A percentile compares a stretch with the other conserved stretches of the same genome.
These are phyloP conservation scores for Ruditapes philippinarum DNA, from an alignment of 1,140 invertebrate species.

Conservation along the genomic window DNA sequence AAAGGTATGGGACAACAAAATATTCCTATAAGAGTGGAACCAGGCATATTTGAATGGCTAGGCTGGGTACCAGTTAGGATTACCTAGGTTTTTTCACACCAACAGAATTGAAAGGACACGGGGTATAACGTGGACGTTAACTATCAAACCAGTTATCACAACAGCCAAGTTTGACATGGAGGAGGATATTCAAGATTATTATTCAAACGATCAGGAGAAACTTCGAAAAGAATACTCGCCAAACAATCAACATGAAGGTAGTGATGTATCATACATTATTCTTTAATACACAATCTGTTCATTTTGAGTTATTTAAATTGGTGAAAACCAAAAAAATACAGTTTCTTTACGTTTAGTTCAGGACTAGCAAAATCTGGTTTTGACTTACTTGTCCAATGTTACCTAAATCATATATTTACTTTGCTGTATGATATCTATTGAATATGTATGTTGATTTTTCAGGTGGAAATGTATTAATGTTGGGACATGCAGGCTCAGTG, in stretches of 20 bases:
- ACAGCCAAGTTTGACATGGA: conserved; percentile 38
- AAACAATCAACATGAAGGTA: conserved; percentile 57
- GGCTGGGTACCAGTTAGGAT: conserved; percentile 93
- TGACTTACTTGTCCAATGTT: too few relatives aligned
- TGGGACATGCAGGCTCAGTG: conserved; percentile 94
- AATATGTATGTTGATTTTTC: conserved; percentile 49
- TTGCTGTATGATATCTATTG: too few relatives aligned
- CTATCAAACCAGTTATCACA: conserved; percentile 90
- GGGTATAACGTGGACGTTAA: conserved; percentile 91
- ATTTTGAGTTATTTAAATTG: too few relatives aligned
- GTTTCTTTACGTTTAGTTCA: too few relatives aligned
- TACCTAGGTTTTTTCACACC: conserved; percentile 93
- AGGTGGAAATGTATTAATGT: conserved; percentile 92
- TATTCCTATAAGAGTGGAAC: conserved; percentile 27
- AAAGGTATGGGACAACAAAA: conserved; percentile 34
- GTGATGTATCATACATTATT: too few relatives aligned
- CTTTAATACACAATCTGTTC: too few relatives aligned
- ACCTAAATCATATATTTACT: too few relatives aligned
- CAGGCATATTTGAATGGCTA: conserved; percentile 96
- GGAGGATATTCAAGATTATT: conserved; percentile 56
- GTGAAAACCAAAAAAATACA: too few relatives aligned
- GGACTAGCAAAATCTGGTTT: too few relatives aligned
- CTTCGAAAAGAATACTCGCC: conserved; percentile 35
- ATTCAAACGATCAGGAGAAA: conserved; percentile 55
- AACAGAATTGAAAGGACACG: conserved; percentile 91